Conservation (phyloP, 2,797 vertebrate species). For the Paratrypauchen microcephalus region DNA sequence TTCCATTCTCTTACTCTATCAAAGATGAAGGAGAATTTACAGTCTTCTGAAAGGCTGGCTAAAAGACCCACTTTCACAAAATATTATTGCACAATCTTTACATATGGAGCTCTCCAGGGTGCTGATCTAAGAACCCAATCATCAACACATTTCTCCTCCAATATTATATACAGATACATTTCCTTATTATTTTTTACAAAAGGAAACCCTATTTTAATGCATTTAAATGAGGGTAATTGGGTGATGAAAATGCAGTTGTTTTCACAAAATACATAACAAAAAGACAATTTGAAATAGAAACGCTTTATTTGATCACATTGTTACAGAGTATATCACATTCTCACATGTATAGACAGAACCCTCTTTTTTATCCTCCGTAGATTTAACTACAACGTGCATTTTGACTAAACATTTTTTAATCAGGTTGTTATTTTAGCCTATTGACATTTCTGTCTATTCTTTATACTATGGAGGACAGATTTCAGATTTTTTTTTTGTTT, state of each 20-base stretch:
- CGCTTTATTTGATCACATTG: constrained; percentile 10
- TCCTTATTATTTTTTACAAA: not conserved
- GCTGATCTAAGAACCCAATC: not conserved
- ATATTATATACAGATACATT: not conserved
- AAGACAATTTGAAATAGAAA: not conserved
- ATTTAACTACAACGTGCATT: not conserved
- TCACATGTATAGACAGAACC: not conserved
- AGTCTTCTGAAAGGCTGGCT: not conserved
- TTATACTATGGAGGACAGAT: not conserved
- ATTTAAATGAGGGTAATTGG: not conserved
- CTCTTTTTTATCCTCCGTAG: not conserved
- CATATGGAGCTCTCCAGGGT: constrained; percentile 3
- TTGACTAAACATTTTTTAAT: not conserved
- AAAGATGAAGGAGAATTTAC: not conserved
- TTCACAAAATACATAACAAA: not conserved
- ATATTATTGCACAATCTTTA: not conserved
- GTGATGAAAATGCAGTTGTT: not conserved
- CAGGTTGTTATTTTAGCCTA: not conserved
- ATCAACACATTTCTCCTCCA: not conserved
- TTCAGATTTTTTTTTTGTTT: no score
- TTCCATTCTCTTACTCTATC: constrained; percentile 8
- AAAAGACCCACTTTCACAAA: not conserved
- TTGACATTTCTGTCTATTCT: not conserved
- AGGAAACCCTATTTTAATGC: not conserved
- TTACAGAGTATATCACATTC: constrained; percentile 1